These are phyloP conservation scores for Hydrotaea cyrtoneurina DNA, from an alignment of 2,888 invertebrate genomes.

Conservation along the genomic window DNA sequence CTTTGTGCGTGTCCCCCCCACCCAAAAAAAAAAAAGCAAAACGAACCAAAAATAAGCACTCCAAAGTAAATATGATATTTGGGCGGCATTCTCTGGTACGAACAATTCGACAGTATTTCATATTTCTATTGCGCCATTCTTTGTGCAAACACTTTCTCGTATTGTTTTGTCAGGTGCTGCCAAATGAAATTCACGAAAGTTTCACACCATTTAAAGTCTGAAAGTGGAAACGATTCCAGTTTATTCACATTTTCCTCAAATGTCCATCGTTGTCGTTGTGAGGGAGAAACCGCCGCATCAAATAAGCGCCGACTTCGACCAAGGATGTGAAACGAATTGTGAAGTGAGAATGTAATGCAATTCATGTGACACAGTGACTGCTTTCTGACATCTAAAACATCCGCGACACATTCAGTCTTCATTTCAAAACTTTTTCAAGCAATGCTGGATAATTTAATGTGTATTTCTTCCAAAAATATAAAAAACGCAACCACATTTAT, in stretches of 20 bases:
- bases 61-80: background rate
- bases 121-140: background rate
- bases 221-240: background rate
- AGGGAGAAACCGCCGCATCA: too few species aligned
- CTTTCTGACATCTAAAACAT: too few species aligned
- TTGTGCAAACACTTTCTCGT: background rate
- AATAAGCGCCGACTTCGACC: too few species aligned
- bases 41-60: background rate
- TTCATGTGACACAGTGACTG: too few species aligned
- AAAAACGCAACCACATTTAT: too few species aligned
- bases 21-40: background rate
- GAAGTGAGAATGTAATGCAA: too few species aligned
- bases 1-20: background rate
- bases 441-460: too few species aligned
- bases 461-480: too few species aligned
- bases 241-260: background rate
- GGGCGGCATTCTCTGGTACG: background rate
- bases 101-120: background rate
- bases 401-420: too few species aligned
- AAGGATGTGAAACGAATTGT: too few species aligned
- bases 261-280: background rate
- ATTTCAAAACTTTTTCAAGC: too few species aligned
- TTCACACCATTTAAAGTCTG: background rate
- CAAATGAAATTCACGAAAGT: background rate
- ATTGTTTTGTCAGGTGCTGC: conserved; percentile 37